Percentiles rank a stretch among this genome's conserved stretches.
Evolutionary conservation across 2,888 invertebrate genomes (phyloP).

Genomic region (Orthosia incerta): DNA sequence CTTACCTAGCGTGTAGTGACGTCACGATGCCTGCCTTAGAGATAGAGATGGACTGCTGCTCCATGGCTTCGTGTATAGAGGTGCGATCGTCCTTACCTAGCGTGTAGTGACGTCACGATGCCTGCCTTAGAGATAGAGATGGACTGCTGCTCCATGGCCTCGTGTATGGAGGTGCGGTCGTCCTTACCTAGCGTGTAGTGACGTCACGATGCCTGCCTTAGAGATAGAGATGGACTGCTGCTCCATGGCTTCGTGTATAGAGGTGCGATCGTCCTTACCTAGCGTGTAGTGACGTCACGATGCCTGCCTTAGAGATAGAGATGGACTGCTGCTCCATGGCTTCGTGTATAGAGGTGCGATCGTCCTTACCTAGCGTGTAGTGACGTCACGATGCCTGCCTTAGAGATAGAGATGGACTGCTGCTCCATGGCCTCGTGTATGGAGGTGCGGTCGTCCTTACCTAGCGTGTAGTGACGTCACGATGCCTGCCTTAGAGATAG

Average conservation of each 20-base stretch:
- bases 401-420: conserved; percentile 99
- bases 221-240: conserved; percentile 99
- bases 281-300: conserved; percentile 99
- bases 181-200: conserved; percentile 95
- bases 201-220: conserved; percentile 99
- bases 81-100: conserved; percentile 96
- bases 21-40: conserved; percentile 99
- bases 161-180: conserved; percentile 99
- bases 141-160: conserved; percentile 99
- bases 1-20: conserved; percentile 96
- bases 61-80: conserved; percentile 99
- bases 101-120: conserved; percentile 99
- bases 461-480: neutral
- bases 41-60: conserved; percentile 99
- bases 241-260: conserved; percentile 99
- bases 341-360: conserved; percentile 99
- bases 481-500: neutral
- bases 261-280: conserved; percentile 95
- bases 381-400: conserved; percentile 99
- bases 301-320: conserved; percentile 99
- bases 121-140: conserved; percentile 99
- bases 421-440: conserved; percentile 99
- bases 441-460: conserved; percentile 98
- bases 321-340: conserved; percentile 99
- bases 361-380: conserved; percentile 95